Conservation (phyloP, 2,888 invertebrate genomes). For the Arrhopalites spinosus region DNA sequence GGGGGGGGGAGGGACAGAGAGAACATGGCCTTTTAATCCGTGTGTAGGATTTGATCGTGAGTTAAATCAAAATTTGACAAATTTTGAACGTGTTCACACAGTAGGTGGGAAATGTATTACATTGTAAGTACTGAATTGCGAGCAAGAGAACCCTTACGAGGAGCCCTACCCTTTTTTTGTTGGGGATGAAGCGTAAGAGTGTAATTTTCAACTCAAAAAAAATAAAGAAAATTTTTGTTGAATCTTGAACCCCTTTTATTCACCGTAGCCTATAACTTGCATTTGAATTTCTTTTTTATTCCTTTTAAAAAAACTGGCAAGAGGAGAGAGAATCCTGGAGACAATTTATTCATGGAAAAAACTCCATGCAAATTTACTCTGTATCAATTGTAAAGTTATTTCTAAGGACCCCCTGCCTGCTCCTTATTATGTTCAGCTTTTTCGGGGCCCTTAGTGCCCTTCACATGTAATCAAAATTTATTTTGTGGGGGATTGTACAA, state of each 20-base stretch:
- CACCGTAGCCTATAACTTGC: no score
- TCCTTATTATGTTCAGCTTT: neutral
- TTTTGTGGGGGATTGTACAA: no score
- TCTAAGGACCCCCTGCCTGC: neutral
- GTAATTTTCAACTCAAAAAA: neutral
- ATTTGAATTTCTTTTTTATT: no score
- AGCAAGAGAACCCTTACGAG: neutral
- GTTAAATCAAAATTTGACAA: slow-evolving; percentile 34
- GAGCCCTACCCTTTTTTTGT: neutral
- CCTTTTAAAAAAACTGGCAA: no score
- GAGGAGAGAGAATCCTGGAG: neutral
- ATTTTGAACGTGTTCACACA: slow-evolving; percentile 22
- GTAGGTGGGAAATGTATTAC: slow-evolving; percentile 28
- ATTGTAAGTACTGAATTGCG: neutral
- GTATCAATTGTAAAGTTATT: neutral
- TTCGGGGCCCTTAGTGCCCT: no score
- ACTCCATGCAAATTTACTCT: neutral
- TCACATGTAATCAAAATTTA: no score
- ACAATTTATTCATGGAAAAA: slow-evolving; percentile 13
- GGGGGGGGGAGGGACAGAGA: no score
- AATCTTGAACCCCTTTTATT: neutral
- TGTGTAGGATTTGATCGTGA: neutral
- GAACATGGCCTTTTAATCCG: no score
- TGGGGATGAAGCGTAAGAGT: no score
- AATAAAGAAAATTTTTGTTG: neutral